Base-by-base conservation (phyloP, 2,888 invertebrate genomes). In the Nomada flava region DNA sequence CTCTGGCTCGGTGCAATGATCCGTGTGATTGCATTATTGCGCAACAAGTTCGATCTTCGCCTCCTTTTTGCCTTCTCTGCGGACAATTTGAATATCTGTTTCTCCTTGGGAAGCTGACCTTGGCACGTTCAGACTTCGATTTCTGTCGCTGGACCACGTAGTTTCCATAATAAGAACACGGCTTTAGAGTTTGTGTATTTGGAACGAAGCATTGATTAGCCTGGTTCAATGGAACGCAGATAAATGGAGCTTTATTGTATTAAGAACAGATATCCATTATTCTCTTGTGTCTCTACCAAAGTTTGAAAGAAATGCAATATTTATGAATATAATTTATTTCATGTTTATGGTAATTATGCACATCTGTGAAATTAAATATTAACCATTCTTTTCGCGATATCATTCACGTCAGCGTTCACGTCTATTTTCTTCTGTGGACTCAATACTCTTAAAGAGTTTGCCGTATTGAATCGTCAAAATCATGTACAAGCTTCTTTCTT, bases 11-110 rank as follows among this genome's bases (percentile, higher is more conserved):
- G 63, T 20, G 79, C 82, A 76, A 79, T 76, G 82, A 84, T 79
- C 83, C 83, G 79, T 79, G 79, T 73, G 82, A 84, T 84, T 82
- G 72, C 71, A 57, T 82, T 76, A 70, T 84, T 76, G 79, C 60
- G 82, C 76, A 84, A 84, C 70, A 75, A 79, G 79, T 79, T 65
- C 64, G 77, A 53, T 75, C 74, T 23, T 23, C 55, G 53, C 20
- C 23, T 36, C 55, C 65, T 44, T 59, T 44, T 29, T 70, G 20
- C 29, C 23, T 69, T 60, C 44, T 50, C 36, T 2, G 10, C 15
- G 60, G 47, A 11, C 57, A 67, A 76, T 82, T 80, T 72, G 80
- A 76, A 80, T 82, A 80, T 79, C 65, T 42, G 64, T 26, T 20
- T 53, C 44, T 29, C 13, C 63, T 57, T 65, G 65, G 79, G 20